Conservation (phyloP, 2,113 vertebrate species). For the Cyphomyrus discorhynchus region DNA sequence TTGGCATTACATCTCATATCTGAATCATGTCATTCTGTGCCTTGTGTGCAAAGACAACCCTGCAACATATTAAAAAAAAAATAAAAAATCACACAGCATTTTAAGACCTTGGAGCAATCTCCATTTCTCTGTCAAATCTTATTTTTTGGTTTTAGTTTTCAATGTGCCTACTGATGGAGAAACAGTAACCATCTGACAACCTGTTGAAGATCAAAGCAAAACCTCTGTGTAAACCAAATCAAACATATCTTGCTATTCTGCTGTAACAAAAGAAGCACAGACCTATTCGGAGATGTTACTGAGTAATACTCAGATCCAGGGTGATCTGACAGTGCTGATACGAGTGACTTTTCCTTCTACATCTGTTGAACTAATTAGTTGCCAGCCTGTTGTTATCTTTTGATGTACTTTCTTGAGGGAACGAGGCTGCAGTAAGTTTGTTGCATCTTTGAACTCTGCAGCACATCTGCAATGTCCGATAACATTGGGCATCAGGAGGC, state of each 20-base stretch:
- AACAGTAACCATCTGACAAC: background rate
- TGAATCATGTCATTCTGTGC: background rate
- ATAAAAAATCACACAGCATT: background rate
- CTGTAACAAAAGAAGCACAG: background rate
- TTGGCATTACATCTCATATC: background rate
- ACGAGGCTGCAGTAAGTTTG: background rate
- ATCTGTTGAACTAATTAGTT: background rate
- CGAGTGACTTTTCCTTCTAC: background rate
- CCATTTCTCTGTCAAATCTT: background rate
- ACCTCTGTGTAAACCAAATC: background rate
- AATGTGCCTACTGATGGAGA: background rate
- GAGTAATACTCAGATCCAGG: background rate
- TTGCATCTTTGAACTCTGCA: background rate
- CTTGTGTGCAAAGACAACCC: background rate
- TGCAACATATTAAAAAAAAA: background rate
- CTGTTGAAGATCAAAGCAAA: slow-evolving; percentile 7
- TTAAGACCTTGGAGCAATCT: background rate
- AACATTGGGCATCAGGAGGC: background rate
- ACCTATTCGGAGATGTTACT: background rate
- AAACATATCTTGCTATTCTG: slow-evolving; percentile 9
- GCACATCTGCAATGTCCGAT: background rate
- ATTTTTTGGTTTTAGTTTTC: background rate
- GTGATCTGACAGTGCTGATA: background rate
- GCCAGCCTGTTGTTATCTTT: background rate
- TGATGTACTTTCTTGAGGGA: background rate